phyloP scores from a whole-genome alignment of 2,888 invertebrate genomes.

The Eulithis testata region DNA sequence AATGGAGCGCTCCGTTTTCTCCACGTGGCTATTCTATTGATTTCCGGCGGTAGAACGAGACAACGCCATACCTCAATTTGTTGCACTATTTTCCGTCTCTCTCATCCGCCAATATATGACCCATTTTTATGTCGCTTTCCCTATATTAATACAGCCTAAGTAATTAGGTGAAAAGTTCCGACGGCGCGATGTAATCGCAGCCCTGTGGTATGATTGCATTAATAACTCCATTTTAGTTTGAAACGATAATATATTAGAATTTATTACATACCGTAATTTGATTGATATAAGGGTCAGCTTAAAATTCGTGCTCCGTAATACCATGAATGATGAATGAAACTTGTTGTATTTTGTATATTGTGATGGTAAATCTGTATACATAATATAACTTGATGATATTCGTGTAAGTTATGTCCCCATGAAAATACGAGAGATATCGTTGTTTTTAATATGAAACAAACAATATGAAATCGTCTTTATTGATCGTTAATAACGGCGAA shows the following conservation, averaged over 20 bases:
- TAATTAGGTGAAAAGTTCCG: slow-evolving; percentile 80
- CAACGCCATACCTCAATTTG: slow-evolving; percentile 77
- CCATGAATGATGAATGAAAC: too few relatives aligned
- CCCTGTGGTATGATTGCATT: slow-evolving; percentile 24
- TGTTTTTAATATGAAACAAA: too few relatives aligned
- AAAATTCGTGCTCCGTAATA: too few relatives aligned
- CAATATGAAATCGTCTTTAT: too few relatives aligned
- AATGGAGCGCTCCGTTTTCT: slow-evolving; percentile 76
- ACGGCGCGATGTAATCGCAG: slow-evolving; percentile 60
- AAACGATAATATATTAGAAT: slow-evolving; percentile 16
- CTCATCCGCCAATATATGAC: slow-evolving; percentile 82
- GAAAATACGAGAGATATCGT: too few relatives aligned
- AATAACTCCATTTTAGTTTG: slow-evolving; percentile 18
- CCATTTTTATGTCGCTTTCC: slow-evolving; percentile 83
- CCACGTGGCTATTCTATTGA: slow-evolving; percentile 84
- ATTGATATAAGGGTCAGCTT: not conserved
- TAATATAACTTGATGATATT: too few relatives aligned
- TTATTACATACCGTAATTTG: slow-evolving; percentile 11
- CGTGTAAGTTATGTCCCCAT: too few relatives aligned
- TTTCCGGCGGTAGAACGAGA: slow-evolving; percentile 80
- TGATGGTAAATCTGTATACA: too few relatives aligned
- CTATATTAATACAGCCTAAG: slow-evolving; percentile 82
- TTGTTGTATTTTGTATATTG: too few relatives aligned
- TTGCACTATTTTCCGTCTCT: slow-evolving; percentile 81
- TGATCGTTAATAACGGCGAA: too few relatives aligned